phyloP scores from a whole-genome alignment of 2,797 vertebrate genomes.

The Acipenser transmontanus region DNA sequence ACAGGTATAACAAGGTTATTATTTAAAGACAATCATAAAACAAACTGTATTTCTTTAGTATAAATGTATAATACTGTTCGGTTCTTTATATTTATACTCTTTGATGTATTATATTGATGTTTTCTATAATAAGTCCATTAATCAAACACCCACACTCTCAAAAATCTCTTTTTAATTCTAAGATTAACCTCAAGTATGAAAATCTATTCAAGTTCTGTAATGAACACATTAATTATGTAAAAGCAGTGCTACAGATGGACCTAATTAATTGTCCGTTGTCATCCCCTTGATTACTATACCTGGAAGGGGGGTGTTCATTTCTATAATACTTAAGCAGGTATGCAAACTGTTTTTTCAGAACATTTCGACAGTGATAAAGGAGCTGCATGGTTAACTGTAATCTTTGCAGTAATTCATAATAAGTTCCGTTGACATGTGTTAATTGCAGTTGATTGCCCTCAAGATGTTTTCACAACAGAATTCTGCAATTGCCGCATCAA shows the following conservation, averaged over 20 bases:
- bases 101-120: too few relatives aligned
- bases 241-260: conserved; percentile 67
- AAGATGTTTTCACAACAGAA: conserved; percentile 77
- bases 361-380: conserved; percentile 64
- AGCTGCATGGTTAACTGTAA: conserved; percentile 52
- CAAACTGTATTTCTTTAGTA: too few relatives aligned
- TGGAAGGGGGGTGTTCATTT: conserved; percentile 77
- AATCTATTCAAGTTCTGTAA: conserved; percentile 51
- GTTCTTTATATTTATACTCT: too few relatives aligned
- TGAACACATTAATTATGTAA: conserved; percentile 78
- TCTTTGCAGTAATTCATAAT: conserved; percentile 62
- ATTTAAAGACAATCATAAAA: too few relatives aligned
- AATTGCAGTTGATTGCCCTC: conserved; percentile 68
- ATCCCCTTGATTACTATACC: conserved; percentile 70
- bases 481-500: conserved; percentile 53
- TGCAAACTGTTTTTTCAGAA: conserved; percentile 71
- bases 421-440: conserved; percentile 71
- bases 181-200: conserved; percentile 29
- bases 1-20: too few relatives aligned
- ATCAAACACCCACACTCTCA: too few relatives aligned
- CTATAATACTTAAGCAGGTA: conserved; percentile 71
- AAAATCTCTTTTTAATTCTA: background rate
- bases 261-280: conserved; percentile 78
- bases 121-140: too few relatives aligned
- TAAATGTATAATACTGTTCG: too few relatives aligned